Evolutionary conservation across 2,888 invertebrate species (phyloP).

Genomic region (Drosophila mulleri): DNA sequence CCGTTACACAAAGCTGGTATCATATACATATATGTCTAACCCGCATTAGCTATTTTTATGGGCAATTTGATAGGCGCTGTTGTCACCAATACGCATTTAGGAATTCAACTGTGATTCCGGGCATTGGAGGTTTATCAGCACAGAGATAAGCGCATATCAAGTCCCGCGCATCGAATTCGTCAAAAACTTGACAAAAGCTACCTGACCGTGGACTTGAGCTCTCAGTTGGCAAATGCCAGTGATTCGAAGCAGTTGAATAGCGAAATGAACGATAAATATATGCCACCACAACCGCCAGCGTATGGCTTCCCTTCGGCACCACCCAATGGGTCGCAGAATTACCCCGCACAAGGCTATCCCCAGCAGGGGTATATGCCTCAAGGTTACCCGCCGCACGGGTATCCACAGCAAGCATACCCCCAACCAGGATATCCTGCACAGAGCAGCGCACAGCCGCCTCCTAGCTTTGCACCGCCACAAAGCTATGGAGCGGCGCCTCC

Average conservation of each 20-base stretch:
- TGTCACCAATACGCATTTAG: conserved; percentile 20
- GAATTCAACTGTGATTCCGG: conserved; percentile 2
- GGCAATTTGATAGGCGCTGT: conserved; percentile 17
- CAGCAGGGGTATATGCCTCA: conserved; percentile 27
- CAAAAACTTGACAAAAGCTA: conserved; percentile 21
- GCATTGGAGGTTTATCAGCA: conserved; percentile 27
- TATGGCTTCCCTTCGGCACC: conserved; percentile 40
- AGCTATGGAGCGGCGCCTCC: conserved; percentile 23
- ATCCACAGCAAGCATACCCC: conserved; percentile 25
- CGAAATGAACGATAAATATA: conserved; percentile 61
- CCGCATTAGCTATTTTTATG: background rate
- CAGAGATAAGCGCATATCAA: conserved; percentile 29
- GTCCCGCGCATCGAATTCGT: conserved; percentile 12
- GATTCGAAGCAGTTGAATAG: conserved; percentile 8
- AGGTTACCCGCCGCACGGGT: conserved; percentile 24
- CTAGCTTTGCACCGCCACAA: conserved; percentile 8
- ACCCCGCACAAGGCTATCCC: conserved; percentile 16
- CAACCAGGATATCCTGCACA: conserved; percentile 42
- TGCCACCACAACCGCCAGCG: conserved; percentile 27
- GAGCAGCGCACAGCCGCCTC: conserved; percentile 14
- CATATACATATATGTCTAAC: background rate
- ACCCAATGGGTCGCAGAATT: conserved; percentile 2
- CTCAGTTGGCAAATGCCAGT: conserved; percentile 28
- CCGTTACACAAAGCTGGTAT: background rate
- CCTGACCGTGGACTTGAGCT: background rate